phyloP scores from a whole-genome alignment of 1,140 invertebrate genomes.

The Asbolus verrucosus region DNA sequence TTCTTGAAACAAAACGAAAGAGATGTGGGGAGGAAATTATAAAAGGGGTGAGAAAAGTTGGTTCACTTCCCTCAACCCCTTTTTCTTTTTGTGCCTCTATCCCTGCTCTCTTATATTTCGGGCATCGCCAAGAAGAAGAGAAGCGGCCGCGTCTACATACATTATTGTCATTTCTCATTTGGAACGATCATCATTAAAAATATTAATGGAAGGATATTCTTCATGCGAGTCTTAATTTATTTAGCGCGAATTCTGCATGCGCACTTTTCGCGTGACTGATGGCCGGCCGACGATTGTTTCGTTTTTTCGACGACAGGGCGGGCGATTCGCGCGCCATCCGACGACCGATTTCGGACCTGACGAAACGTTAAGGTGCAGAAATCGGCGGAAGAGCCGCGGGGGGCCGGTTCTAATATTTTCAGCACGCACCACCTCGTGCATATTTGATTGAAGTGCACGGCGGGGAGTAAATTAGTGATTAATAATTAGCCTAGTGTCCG shows the following conservation, averaged over 20 bases:
- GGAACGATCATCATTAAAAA: conserved; percentile 64
- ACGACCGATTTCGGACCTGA: no score
- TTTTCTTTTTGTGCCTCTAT: conserved; percentile 20
- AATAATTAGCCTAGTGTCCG: conserved; percentile 49
- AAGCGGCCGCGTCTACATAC: conserved; percentile 60
- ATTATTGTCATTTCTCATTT: conserved; percentile 65
- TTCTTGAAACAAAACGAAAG: conserved; percentile 61
- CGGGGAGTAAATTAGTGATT: conserved; percentile 46
- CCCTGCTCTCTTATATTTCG: neutral
- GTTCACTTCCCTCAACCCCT: conserved; percentile 34
- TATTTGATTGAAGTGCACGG: conserved; percentile 44
- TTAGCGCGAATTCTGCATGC: conserved; percentile 62
- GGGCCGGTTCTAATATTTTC: conserved; percentile 15
- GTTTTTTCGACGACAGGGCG: no score
- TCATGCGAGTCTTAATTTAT: conserved; percentile 64
- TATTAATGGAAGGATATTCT: conserved; percentile 64
- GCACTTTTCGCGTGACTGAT: conserved; percentile 55
- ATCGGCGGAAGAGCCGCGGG: neutral
- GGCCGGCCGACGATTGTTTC: neutral
- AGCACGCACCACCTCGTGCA: conserved; percentile 23
- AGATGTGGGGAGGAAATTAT: conserved; percentile 60
- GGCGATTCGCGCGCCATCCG: no score
- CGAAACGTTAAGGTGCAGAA: no score
- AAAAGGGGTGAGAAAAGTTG: conserved; percentile 56
- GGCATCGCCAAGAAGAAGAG: conserved; percentile 56